Conservation (phyloP, 37 sponge, comb jelly and placozoan genomes). For the Diacarnus erythraeanus region DNA sequence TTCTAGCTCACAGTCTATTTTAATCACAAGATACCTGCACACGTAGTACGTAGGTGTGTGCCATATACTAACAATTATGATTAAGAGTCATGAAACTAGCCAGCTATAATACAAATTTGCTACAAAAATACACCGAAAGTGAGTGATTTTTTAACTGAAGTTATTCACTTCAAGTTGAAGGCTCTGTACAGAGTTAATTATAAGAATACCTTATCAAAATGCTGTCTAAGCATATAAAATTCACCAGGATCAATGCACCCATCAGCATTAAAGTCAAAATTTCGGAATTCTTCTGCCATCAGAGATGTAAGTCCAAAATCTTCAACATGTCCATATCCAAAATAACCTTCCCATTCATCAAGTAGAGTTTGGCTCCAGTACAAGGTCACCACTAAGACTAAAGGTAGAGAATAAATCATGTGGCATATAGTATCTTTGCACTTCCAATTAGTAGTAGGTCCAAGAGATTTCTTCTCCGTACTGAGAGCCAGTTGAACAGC, state of each 20-base stretch:
- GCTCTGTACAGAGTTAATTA: no score
- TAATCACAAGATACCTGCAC: no score
- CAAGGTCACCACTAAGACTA: slow-evolving; percentile 17
- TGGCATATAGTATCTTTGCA: background rate
- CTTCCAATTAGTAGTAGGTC: background rate
- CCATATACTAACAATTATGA: no score
- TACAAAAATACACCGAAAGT: no score
- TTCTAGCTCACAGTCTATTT: no score
- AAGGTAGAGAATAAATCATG: slow-evolving; percentile 15
- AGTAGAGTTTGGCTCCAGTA: slow-evolving; percentile 19
- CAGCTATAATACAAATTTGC: no score
- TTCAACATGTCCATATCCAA: slow-evolving; percentile 36
- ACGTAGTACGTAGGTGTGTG: no score
- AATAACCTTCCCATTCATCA: slow-evolving; percentile 17
- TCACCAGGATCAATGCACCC: slow-evolving; percentile 76
- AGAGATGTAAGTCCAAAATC: slow-evolving; percentile 29
- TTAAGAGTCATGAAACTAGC: no score
- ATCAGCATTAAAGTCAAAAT: slow-evolving; percentile 58
- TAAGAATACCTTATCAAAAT: background rate
- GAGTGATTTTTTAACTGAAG: no score
- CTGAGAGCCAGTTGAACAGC: no score
- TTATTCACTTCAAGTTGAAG: no score
- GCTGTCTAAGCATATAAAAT: slow-evolving; percentile 14
- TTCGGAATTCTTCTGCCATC: slow-evolving; percentile 58
- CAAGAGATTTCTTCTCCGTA: background rate